Evolutionary conservation across 1,140 invertebrate species (phyloP).

Genomic region (Polypedilum vanderplanki): DNA sequence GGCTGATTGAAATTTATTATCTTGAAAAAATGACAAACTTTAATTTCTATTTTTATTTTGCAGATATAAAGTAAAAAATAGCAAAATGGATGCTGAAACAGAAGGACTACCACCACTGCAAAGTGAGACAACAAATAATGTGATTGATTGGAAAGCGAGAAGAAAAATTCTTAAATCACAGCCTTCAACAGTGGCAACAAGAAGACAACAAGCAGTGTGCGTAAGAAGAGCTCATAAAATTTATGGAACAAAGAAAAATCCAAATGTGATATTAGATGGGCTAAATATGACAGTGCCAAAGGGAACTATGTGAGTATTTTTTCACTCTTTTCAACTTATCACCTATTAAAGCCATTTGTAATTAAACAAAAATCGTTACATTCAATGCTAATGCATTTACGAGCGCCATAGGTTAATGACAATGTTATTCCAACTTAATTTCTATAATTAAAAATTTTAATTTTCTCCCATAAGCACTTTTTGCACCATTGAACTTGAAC

Average conservation of each 20-base stretch:
- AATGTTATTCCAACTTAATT: not conserved
- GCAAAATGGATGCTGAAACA: conserved; percentile 38
- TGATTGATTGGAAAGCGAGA: conserved; percentile 38
- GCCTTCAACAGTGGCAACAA: conserved; percentile 62
- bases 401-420: not conserved
- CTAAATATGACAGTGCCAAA: conserved; percentile 87
- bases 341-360: not conserved
- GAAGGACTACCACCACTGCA: conserved; percentile 40
- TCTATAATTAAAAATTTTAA: not conserved
- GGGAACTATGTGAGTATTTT: conserved; percentile 76
- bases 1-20: not conserved
- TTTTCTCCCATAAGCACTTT: not conserved
- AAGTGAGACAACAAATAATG: conserved; percentile 32
- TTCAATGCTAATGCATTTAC: not conserved
- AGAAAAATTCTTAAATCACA: conserved; percentile 51
- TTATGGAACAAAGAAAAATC: conserved; percentile 75
- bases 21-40: not conserved
- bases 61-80: not conserved
- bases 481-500: not conserved
- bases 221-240: conserved; percentile 75
- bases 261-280: conserved; percentile 76
- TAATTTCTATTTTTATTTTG: not conserved
- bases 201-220: conserved; percentile 70
- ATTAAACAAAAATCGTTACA: not conserved
- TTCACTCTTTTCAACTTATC: not conserved